A percentile compares a stretch with the other conserved stretches of the same genome.
Conservation (phyloP, 2,888 invertebrate species). For the Lobophora halterata region DNA sequence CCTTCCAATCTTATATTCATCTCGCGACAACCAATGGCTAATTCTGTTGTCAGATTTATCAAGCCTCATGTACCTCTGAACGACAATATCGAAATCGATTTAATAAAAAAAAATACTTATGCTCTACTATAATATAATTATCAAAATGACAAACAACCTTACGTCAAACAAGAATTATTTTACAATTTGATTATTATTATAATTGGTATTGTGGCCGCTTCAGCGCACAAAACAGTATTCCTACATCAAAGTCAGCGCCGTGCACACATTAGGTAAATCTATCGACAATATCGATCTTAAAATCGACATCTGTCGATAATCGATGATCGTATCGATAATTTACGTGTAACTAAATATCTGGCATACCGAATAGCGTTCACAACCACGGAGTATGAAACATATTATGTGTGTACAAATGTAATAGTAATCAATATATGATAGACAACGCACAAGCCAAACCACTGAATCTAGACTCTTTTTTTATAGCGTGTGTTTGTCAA, state of each 20-base stretch:
- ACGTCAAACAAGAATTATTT: background rate
- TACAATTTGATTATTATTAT: too few species aligned
- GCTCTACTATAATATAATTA: too few species aligned
- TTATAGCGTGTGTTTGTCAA: too few species aligned
- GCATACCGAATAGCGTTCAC: constrained; percentile 36
- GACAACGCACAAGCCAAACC: too few species aligned
- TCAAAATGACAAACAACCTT: too few species aligned
- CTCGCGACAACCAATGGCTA: too few species aligned
- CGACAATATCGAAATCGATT: too few species aligned
- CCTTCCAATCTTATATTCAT: too few species aligned
- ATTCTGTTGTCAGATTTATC: too few species aligned
- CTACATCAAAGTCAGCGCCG: constrained; percentile 24
- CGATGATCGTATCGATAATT: constrained; percentile 29
- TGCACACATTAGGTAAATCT: constrained; percentile 29
- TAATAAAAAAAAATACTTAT: too few species aligned
- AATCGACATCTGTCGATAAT: constrained; percentile 30
- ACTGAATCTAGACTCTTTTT: too few species aligned
- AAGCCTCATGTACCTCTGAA: too few species aligned
- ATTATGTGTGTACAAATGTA: constrained; percentile 20
- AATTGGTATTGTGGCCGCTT: constrained; percentile 11
- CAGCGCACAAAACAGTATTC: constrained; percentile 23
- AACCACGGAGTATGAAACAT: constrained; percentile 27
- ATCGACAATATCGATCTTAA: constrained; percentile 24
- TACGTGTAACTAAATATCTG: constrained; percentile 34
- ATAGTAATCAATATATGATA: background rate